A percentile compares a stretch with the other conserved stretches of the same genome.
phyloP scores from a whole-genome alignment of 2,113 vertebrate species.

The Collichthys lucidus region DNA sequence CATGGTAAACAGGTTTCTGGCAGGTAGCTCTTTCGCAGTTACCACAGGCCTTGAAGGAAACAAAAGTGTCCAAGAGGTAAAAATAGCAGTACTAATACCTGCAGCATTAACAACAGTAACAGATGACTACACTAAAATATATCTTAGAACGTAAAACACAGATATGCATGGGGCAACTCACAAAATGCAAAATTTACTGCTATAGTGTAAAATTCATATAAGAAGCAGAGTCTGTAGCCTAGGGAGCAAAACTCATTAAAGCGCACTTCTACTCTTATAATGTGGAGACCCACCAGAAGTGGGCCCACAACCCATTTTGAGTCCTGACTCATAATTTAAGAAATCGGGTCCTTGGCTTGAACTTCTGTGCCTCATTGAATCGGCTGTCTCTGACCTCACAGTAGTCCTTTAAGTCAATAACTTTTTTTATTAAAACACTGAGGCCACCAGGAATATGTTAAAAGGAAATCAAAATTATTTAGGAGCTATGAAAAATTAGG shows the following conservation, averaged over 20 bases:
- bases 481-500: conserved; percentile 60
- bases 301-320: conserved; percentile 45
- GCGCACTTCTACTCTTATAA: conserved; percentile 42
- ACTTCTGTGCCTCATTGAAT: conserved; percentile 51
- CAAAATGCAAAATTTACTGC: conserved; percentile 15
- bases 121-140: conserved; percentile 25
- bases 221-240: conserved; percentile 28
- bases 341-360: conserved; percentile 50
- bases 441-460: conserved; percentile 51
- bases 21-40: conserved; percentile 52
- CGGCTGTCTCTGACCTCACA: conserved; percentile 55
- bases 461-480: conserved; percentile 68
- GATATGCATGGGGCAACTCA: conserved; percentile 8
- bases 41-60: conserved; percentile 44
- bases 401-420: conserved; percentile 65
- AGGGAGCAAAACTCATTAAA: conserved; percentile 57
- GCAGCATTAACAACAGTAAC: conserved; percentile 30
- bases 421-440: conserved; percentile 56
- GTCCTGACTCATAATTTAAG: conserved; percentile 54
- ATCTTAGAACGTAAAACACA: neutral
- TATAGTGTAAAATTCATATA: conserved; percentile 14
- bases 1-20: conserved; percentile 78
- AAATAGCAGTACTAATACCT: conserved; percentile 37
- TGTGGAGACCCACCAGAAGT: conserved; percentile 50
- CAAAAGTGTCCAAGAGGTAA: conserved; percentile 39